phyloP scores from a whole-genome alignment of 2,888 invertebrate species.

The Pedicia rivosa region DNA sequence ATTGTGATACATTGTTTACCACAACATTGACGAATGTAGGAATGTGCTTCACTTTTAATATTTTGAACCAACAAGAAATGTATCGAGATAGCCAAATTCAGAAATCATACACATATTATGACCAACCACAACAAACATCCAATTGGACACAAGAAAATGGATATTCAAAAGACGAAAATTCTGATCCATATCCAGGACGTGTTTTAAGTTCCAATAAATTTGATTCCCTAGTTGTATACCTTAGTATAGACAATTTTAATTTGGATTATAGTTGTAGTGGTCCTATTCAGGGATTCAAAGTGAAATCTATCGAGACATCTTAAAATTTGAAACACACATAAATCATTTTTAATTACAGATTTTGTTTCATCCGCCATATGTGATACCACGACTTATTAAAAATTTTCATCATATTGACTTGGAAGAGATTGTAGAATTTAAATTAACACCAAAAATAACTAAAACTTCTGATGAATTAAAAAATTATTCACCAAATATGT shows the following conservation, averaged over 20 bases:
- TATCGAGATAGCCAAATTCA: conserved; percentile 33
- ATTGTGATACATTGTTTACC: conserved; percentile 41
- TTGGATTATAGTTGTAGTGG: too few species aligned
- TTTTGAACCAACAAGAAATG: conserved; percentile 38
- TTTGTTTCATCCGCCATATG: conserved; percentile 45
- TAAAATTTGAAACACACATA: too few species aligned
- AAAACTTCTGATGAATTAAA: conserved; percentile 49
- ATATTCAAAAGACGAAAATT: conserved; percentile 34
- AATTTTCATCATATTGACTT: conserved; percentile 55
- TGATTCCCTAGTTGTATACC: too few species aligned
- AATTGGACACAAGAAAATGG: conserved; percentile 51
- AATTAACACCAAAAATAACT: conserved; percentile 62
- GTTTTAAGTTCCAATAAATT: too few species aligned
- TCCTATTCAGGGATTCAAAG: too few species aligned
- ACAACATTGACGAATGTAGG: conserved; percentile 55
- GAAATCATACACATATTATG: conserved; percentile 17
- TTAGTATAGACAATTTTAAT: too few species aligned
- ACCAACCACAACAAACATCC: conserved; percentile 21
- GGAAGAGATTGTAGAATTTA: conserved; percentile 51
- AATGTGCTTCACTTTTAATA: conserved; percentile 52
- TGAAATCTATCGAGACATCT: too few species aligned
- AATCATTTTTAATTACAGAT: too few species aligned
- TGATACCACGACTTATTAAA: conserved; percentile 43
- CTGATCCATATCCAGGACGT: conserved; percentile 49
- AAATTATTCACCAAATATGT: conserved; percentile 41